These are phyloP conservation scores for Hyppa rectilinea DNA, from an alignment of 2,888 invertebrate species.

Conservation along the genomic window DNA sequence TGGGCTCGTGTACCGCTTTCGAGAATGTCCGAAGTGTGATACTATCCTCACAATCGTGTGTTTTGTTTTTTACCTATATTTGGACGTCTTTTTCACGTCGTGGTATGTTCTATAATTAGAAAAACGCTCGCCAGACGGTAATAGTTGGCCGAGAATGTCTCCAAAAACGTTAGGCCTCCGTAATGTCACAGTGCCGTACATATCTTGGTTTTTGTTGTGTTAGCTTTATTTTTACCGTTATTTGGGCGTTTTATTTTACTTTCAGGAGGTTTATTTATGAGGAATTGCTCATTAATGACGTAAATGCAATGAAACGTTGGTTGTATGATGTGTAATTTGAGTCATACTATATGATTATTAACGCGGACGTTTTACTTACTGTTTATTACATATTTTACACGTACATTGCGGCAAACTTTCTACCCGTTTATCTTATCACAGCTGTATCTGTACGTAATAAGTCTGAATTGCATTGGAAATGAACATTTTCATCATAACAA, in stretches of 20 bases:
- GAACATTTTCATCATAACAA: constrained; percentile 57
- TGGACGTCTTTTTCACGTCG: constrained; percentile 87
- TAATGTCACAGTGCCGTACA: constrained; percentile 72
- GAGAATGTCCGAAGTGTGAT: constrained; percentile 87
- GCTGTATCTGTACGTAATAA: constrained; percentile 63
- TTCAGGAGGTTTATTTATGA: constrained; percentile 49
- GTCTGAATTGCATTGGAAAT: constrained; percentile 62
- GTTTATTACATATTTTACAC: constrained; percentile 57
- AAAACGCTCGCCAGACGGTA: constrained; percentile 84
- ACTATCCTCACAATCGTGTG: constrained; percentile 82
- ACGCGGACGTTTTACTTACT: constrained; percentile 58
- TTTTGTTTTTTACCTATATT: constrained; percentile 88
- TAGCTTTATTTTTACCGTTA: constrained; percentile 64
- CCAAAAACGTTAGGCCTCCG: constrained; percentile 74
- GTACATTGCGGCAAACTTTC: constrained; percentile 65
- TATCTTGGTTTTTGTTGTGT: constrained; percentile 66
- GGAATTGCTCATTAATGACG: constrained; percentile 68
- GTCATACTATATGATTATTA: constrained; percentile 70
- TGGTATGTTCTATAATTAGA: constrained; percentile 90
- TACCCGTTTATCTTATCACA: constrained; percentile 71
- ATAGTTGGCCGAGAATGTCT: constrained; percentile 80
- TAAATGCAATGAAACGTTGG: constrained; percentile 66
- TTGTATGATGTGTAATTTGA: constrained; percentile 69
- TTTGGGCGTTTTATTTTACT: constrained; percentile 56
- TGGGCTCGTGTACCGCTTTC: constrained; percentile 86